Base-by-base conservation (phyloP, 2,888 invertebrate genomes). In the Therioaphis trifolii region DNA sequence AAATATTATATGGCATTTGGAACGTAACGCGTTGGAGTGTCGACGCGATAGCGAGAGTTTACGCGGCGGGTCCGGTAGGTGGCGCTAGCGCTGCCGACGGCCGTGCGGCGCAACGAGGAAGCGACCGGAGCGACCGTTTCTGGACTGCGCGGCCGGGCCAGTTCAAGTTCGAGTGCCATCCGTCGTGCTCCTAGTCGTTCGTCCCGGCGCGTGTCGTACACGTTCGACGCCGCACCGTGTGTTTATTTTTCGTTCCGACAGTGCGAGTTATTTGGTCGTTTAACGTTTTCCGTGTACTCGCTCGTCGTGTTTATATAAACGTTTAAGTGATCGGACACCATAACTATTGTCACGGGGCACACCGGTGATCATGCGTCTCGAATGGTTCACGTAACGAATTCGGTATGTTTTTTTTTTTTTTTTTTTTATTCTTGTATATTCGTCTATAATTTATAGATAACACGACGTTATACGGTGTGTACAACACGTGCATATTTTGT, bases 121-220 rank as follows among this genome's bases (percentile, higher is more conserved):
- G 72, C 82, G 72, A 21, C 72, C 49, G 79, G 69, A 76, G 52
- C 18, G 68, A n/a, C n/a, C n/a, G n/a, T n/a, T 21, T 14, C 14
- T 18, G 63, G 61, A 63, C n/a, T 4, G 43, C 21, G 61, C 27
- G 18, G 49, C 27, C 55, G 21, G 27, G 27, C 24, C 71, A 80
- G 79, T 80, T 80, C 79, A 80, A 82, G 82, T 82, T 82, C 82
- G 74, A 24, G 74, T 63, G 71, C 18, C 63, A 21, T 66, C 3
- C 18, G 69, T 76, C 14, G 24, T 4, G 18, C 4, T 18, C 27
- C 75, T 15, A 18, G 7, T 9, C 43, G 69, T 24, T 0, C 4
- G 14, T 55, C 58, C 24, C 35, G 43, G 7, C 14, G 55, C 5
- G 49, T 71, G 43, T 5, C 7, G 7, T 35, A 35, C 3, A 35